A percentile compares a stretch with the other conserved stretches of the same genome.
These are phyloP conservation scores for Eumaeus atala DNA, from an alignment of 1,140 invertebrate genomes.

Conservation along the genomic window DNA sequence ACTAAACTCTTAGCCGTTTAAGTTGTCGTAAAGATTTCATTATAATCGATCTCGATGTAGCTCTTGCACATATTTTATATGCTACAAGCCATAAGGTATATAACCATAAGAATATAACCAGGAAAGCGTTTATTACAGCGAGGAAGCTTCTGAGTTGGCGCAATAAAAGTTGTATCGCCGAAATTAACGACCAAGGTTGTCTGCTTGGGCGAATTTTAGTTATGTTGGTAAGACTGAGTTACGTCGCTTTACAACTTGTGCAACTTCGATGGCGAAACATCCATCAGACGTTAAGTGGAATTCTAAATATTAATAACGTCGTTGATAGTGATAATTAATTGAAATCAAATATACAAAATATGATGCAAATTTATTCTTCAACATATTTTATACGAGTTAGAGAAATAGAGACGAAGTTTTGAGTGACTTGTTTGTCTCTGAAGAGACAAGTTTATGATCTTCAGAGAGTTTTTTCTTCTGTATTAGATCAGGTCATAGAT, in stretches of 20 bases:
- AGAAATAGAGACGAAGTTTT: too few species aligned
- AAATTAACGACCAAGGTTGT: not conserved
- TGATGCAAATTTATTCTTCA: too few species aligned
- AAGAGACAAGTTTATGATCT: too few species aligned
- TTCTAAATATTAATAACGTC: not conserved
- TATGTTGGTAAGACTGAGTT: not conserved
- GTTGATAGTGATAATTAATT: not conserved
- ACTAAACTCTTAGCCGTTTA: not conserved
- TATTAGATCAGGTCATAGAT: too few species aligned
- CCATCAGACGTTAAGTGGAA: not conserved
- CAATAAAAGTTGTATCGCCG: not conserved
- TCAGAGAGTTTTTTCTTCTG: too few species aligned
- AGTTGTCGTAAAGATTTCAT: not conserved
- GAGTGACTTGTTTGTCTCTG: too few species aligned
- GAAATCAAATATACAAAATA: not conserved
- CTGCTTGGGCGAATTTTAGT: not conserved
- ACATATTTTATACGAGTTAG: too few species aligned
- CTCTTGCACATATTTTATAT: too few species aligned
- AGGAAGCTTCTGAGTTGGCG: conserved; percentile 4
- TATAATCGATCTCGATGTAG: too few species aligned
- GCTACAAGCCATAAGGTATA: too few species aligned
- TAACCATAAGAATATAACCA: not conserved
- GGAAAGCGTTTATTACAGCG: not conserved
- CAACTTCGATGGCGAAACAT: not conserved
- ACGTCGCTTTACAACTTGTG: not conserved